Evolutionary conservation across 1,140 invertebrate species (phyloP).

Genomic region (Drosophila grimshawi): DNA sequence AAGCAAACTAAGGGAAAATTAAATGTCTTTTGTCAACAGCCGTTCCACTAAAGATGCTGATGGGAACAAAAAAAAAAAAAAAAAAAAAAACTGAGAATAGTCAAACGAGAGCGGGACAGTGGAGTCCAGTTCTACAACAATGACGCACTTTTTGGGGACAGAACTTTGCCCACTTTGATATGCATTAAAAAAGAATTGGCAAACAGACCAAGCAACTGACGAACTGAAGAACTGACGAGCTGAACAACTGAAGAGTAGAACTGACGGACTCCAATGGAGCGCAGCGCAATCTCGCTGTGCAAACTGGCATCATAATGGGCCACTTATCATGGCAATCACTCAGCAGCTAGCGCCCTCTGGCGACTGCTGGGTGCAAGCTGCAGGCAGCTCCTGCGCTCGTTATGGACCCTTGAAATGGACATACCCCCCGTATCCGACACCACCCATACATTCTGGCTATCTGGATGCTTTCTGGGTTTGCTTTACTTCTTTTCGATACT

Average conservation of each 20-base stretch:
- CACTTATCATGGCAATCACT: constrained; percentile 83
- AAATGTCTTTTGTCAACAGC: constrained; percentile 81
- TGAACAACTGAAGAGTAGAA: neutral
- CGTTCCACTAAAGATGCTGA: constrained; percentile 52
- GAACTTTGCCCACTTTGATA: constrained; percentile 77
- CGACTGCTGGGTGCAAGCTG: constrained; percentile 46
- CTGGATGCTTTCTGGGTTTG: constrained; percentile 54
- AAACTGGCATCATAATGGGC: constrained; percentile 82
- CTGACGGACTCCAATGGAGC: constrained; percentile 64
- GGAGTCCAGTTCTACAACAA: constrained; percentile 33
- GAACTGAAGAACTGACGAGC: constrained; percentile 1
- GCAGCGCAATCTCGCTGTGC: constrained; percentile 70
- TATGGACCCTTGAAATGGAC: constrained; percentile 36
- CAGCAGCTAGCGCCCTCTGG: constrained; percentile 66
- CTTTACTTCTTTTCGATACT: constrained; percentile 78
- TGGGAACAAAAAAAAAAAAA: constrained; percentile 32
- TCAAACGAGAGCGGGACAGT: constrained; percentile 30
- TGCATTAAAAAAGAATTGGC: constrained; percentile 71
- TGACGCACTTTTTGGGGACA: constrained; percentile 73
- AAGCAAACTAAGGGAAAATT: constrained; percentile 72
- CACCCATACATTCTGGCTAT: constrained; percentile 6
- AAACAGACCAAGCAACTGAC: constrained; percentile 32
- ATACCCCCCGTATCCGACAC: constrained; percentile 7
- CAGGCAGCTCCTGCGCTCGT: constrained; percentile 35
- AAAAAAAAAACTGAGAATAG: neutral